Base-by-base conservation (phyloP, 1,140 invertebrate species). In the Neotoxoptera formosana region DNA sequence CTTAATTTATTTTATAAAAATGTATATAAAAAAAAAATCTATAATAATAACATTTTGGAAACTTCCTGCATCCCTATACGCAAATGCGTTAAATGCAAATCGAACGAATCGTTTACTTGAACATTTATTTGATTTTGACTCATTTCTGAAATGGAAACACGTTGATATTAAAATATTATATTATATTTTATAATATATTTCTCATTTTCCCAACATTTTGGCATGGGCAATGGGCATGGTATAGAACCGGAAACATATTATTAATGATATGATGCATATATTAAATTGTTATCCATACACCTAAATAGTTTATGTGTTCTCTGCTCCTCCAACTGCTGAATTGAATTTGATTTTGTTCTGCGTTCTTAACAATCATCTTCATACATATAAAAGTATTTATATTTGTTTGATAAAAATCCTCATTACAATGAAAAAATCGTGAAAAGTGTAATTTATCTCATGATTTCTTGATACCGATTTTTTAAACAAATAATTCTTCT, bases 71-170 rank as follows among this genome's bases (percentile, higher is more conserved):
- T 6, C 14, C 4, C 30, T 34, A 76, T 45, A 41, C 23, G 36
- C 8, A 23, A 30, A 86, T 41, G 83, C 41, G 7, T 11, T 4
- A 51, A 53, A 88, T 88, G 48, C 87, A 89, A 60, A 45, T 45
- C 14, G 25, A 90, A 45, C 53, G 17, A 45, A 67, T 67, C 56
- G 53, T 60, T 36, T 56, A 14, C 87, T 51, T 7, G 25, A 90
- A 60, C 67, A 67, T 90, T 60, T 56, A 90, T 90, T 60, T 45
- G 7, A 90, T 90, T 67, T 90, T n/a, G 7, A n/a, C 25, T 90
- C 89, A 6, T 67, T 41, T 90, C 36, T 67, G 4, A 90, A 67
- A 67, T 90, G 60, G 7, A 41, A 88, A 84, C 23, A 45, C 41
- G 30, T 51, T 88, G 17, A 20, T 56, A 53, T 89, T 53, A 8